Base-by-base conservation (phyloP, 2,888 invertebrate species). In the Rapana venosa region DNA sequence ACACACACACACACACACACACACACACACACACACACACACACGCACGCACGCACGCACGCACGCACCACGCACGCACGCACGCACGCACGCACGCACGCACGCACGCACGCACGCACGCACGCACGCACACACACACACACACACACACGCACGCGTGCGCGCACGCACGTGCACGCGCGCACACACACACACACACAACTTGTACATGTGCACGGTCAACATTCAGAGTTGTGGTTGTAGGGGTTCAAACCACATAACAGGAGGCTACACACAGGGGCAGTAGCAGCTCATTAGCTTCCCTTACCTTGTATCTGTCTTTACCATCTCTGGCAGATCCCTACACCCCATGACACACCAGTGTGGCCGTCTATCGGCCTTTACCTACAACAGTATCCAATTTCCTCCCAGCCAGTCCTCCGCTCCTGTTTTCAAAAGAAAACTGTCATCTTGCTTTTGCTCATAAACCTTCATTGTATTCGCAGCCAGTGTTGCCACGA, bases 231-330 rank as follows among this genome's bases (percentile, higher is more conserved):
- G 47, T 47, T 8, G 47, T 47, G 47, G 47, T 47, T 47, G 4
- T 47, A 47, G 47, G 47, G 47, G 47, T 47, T 47, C 47, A 47
- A 47, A 47, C 2, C 47, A 47, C 47, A 47, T 8, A 47, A 47
- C 47, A 47, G 47, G 22, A 36, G 81, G 81, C 8, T 22, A 17
- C 8, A n/a, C 5, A 13, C 74, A 79, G 17, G 13, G 58, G 58
- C 58, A 56, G 86, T 66, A 66, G 86, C 87, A 87, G 74, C 74
- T 87, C 87, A 87, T 87, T 87, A 74, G 74, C 74, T 87, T 47
- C 87, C n/a, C 74, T 87, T 87, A 87, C 87, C 87, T 22, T 70
- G 66, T 87, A 84, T 84, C 84, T 84, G 32, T 15, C 84, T 74
- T 5, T 26, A 47, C 87, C 87, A 87, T 87, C 87, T 74, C 36